Evolutionary conservation across 2,113 vertebrate species (phyloP), one percentile per base, ranked within the genome.

Genomic region (Epinephelus cyanopodus): DNA sequence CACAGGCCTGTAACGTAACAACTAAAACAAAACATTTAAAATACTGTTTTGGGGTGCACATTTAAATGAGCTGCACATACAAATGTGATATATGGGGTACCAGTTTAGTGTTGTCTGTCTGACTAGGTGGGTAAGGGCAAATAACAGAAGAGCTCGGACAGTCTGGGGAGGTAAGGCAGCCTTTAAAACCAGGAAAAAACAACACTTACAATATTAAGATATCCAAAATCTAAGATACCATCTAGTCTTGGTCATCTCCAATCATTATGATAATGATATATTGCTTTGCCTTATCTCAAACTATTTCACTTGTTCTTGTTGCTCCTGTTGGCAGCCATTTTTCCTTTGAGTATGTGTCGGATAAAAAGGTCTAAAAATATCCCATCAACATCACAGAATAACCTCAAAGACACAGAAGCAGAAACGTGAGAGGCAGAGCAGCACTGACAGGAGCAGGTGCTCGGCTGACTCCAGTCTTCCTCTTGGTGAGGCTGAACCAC

Each of bases 371-470:
- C 72, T 77, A 77, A 73, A 87, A 88, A 82, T 88, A 86, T 27
- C 52, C 53, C 64, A 9, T 19, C 23, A 8, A 21, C 70, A 67
- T 69, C 47, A 33, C 14, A 77, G 39, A 66, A 62, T 23, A 72
- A 70, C 65, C 60, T 27, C n/a, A 33, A 37, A 39, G 48, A 80
- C 76, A 63, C 42, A 74, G 70, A 25, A 2, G 27, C 77, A 77
- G 83, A 86, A 83, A 84, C 39, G 71, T 86, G 83, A 88, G 83
- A 79, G 33, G 81, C 60, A 12, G 0, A 15, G 66, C 9, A 2
- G 52, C 61, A 60, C 65, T 81, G 39, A 88, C 70, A 72, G 4
- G 25, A 88, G 74, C 86, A 84, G 81, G 62, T 86, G 70, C 65
- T 9, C 47, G 5, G 75, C 21, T 50, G n/a, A 60, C 75, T 74